These are phyloP conservation scores for Diploptera punctata DNA, from an alignment of 2,888 invertebrate species.

Conservation along the genomic window DNA sequence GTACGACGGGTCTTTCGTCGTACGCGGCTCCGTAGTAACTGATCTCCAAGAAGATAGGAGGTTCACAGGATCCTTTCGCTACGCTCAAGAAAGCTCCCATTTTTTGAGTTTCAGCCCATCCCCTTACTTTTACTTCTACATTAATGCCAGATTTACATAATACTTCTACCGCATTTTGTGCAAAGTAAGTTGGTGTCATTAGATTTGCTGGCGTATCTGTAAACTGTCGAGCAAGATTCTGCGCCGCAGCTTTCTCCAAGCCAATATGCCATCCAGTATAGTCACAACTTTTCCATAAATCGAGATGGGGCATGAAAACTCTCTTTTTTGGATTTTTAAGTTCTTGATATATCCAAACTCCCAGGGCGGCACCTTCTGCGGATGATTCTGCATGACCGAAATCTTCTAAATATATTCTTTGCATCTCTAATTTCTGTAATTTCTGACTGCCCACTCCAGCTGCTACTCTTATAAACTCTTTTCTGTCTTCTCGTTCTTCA, in stretches of 20 bases:
- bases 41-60: constrained; percentile 70
- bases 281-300: constrained; percentile 69
- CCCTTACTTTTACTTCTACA: too few relatives aligned
- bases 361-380: constrained; percentile 77
- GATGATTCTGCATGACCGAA: constrained; percentile 80
- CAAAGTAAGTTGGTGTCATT: constrained; percentile 80
- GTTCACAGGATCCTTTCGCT: constrained; percentile 66
- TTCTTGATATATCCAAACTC: constrained; percentile 74
- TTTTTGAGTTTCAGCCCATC: too few relatives aligned
- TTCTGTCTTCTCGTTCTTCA: constrained; percentile 76
- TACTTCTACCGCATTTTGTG: constrained; percentile 56
- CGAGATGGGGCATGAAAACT: constrained; percentile 55
- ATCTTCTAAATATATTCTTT: constrained; percentile 71
- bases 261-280: constrained; percentile 76
- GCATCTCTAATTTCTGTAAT: constrained; percentile 61
- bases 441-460: constrained; percentile 66
- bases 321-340: constrained; percentile 58
- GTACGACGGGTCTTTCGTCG: constrained; percentile 59
- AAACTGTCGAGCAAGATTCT: constrained; percentile 77
- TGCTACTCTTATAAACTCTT: constrained; percentile 76
- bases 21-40: constrained; percentile 58
- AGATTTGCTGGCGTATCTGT: constrained; percentile 84
- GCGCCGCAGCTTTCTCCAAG: constrained; percentile 73
- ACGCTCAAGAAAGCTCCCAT: constrained; percentile 75
- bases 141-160: constrained; percentile 55